Evolutionary conservation across 2,888 invertebrate species (phyloP), one percentile per base, ranked within the genome.

Genomic region (Ochropleura leucogaster): DNA sequence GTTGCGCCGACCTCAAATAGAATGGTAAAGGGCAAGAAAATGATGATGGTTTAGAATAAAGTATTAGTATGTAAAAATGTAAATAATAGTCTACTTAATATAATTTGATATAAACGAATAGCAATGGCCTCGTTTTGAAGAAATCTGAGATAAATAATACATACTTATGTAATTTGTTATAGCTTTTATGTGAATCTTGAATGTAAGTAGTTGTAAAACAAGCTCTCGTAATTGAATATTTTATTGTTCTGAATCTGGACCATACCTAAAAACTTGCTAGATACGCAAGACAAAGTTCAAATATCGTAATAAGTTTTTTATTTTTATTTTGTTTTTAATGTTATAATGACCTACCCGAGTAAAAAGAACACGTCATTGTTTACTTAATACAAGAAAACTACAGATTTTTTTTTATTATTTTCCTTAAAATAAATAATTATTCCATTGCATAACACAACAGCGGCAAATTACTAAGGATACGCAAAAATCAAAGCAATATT

Each of bases 61-160:
- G 7, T 62, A n/a, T 16, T 47, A 66, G 40, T 60, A 0, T 51
- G 30, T 14, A 20, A 30, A 53, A 72, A 44, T 80, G 81, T 86
- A 76, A 74, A 86, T 78, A 63, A n/a, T 78, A 69, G 9, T 42
- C 16, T 53, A 44, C 5, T 2, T 16, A 40, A 7, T 51, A 46
- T 62, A 71, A 72, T 77, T 79, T 77, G 72, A 65, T 64, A 70
- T 74, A 70, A 79, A 72, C 87, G 80, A 86, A 86, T 76, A 82
- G 78, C 47, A 59, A 86, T 77, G 87, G 85, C 85, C 87, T 85
- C 75, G 69, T 69, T 83, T 74, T 83, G 62, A 63, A 71, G 40
- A 47, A 71, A 73, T 75, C 72, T 63, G 80, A 84, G 76, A 67
- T 66, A 69, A 30, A 68, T 67, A 75, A 12, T 30, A 62, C 44